Evolutionary conservation across 2,113 vertebrate genomes (phyloP).

Genomic region (Phaethon lepturus): DNA sequence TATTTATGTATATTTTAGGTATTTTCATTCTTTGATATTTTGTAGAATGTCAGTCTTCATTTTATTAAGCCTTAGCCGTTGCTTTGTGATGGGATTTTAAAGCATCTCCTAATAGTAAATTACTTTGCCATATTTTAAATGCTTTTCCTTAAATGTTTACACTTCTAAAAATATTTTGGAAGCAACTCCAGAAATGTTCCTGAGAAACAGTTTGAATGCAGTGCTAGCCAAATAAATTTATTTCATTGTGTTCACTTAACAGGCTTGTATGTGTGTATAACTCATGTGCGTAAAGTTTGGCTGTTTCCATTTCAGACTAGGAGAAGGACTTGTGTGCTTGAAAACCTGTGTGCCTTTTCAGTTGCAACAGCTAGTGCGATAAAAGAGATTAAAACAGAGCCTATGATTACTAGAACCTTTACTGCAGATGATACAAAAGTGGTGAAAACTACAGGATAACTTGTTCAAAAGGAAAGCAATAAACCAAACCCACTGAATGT

Average conservation of each 20-base stretch:
- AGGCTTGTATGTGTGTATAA: background rate
- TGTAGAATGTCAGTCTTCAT: background rate
- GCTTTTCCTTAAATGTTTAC: background rate
- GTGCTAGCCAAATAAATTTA: background rate
- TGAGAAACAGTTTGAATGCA: background rate
- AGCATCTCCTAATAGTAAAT: background rate
- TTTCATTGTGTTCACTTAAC: background rate
- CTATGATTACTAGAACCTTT: background rate
- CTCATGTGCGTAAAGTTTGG: rapidly evolving
- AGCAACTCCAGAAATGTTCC: background rate
- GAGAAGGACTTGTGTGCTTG: background rate
- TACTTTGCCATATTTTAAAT: background rate
- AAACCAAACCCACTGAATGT: background rate
- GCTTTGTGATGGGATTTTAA: background rate
- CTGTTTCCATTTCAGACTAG: background rate
- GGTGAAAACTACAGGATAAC: background rate
- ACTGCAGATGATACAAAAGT: background rate
- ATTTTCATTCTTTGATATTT: constrained; percentile 10
- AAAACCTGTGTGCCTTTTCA: background rate
- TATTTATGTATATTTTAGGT: constrained; percentile 1
- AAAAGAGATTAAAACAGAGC: background rate
- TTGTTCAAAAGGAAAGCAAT: background rate
- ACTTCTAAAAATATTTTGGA: background rate
- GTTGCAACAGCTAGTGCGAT: background rate
- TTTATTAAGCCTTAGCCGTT: background rate